Evolutionary conservation across 2,888 invertebrate species (phyloP).

Genomic region (Clostera curtula): DNA sequence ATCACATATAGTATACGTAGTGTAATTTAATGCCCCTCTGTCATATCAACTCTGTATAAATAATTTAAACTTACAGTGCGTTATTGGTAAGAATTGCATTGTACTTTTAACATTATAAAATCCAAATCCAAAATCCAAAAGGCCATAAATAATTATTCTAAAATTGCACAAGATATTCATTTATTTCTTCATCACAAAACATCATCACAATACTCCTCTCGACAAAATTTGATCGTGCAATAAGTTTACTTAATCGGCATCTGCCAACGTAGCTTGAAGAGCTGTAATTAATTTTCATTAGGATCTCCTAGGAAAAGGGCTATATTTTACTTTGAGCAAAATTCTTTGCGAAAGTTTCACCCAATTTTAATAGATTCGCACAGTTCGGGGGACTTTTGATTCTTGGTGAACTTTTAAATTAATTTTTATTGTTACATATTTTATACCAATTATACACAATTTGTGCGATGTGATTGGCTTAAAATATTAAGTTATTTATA

Average conservation of each 20-base stretch:
- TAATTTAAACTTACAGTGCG: too few species aligned
- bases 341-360: constrained; percentile 12
- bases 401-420: constrained; percentile 9
- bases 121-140: too few species aligned
- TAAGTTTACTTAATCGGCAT: constrained; percentile 38
- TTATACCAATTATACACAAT: constrained; percentile 7
- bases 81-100: too few species aligned
- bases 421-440: constrained; percentile 9
- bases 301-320: constrained; percentile 19
- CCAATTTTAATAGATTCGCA: constrained; percentile 14
- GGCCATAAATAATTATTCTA: too few species aligned
- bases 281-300: constrained; percentile 46
- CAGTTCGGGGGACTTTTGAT: constrained; percentile 6
- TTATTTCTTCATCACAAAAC: constrained; percentile 3
- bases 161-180: too few species aligned
- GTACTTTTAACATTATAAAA: too few species aligned
- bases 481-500: too few species aligned
- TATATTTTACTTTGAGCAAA: constrained; percentile 24
- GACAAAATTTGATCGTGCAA: constrained; percentile 25
- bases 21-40: too few species aligned
- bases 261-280: constrained; percentile 26
- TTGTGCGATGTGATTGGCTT: too few species aligned
- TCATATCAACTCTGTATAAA: too few species aligned
- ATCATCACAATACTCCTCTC: constrained; percentile 17
- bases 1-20: too few species aligned